phyloP scores from a whole-genome alignment of 2,113 vertebrate species.

The Anguilla rostrata region DNA sequence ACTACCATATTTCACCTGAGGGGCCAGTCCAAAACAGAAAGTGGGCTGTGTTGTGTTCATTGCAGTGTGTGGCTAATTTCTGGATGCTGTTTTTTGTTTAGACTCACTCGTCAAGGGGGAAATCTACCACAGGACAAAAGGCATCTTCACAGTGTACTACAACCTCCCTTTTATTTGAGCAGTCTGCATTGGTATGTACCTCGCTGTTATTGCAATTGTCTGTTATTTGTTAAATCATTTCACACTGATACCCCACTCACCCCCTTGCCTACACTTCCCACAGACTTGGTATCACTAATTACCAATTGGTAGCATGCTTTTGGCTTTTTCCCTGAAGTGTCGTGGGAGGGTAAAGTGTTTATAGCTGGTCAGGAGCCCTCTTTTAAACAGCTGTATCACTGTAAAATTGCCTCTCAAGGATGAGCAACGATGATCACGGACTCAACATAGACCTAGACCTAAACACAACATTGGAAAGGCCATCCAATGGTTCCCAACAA shows the following conservation, averaged over 20 bases:
- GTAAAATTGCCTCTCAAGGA: neutral
- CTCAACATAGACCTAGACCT: neutral
- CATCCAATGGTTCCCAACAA: constrained; percentile 5
- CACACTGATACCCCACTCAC: too few relatives aligned
- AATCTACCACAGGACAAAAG: too few relatives aligned
- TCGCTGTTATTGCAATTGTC: neutral
- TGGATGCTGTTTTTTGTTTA: too few relatives aligned
- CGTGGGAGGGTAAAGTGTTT: too few relatives aligned
- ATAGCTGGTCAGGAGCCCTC: too few relatives aligned
- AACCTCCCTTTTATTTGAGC: too few relatives aligned
- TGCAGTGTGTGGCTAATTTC: too few relatives aligned
- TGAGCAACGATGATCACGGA: neutral
- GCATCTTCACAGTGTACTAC: too few relatives aligned
- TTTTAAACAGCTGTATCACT: neutral
- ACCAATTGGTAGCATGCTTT: neutral
- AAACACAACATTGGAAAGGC: neutral
- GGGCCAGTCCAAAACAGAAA: neutral
- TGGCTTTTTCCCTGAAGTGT: neutral
- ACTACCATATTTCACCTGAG: neutral
- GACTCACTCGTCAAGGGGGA: too few relatives aligned
- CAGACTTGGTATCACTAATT: neutral
- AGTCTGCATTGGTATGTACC: too few relatives aligned
- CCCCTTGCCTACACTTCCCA: neutral
- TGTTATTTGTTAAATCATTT: too few relatives aligned
- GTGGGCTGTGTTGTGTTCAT: neutral